A percentile compares a stretch with the other conserved stretches of the same genome.
These are phyloP conservation scores for Gryon sp. DNA, from an alignment of 1,140 invertebrate genomes.

Conservation along the genomic window DNA sequence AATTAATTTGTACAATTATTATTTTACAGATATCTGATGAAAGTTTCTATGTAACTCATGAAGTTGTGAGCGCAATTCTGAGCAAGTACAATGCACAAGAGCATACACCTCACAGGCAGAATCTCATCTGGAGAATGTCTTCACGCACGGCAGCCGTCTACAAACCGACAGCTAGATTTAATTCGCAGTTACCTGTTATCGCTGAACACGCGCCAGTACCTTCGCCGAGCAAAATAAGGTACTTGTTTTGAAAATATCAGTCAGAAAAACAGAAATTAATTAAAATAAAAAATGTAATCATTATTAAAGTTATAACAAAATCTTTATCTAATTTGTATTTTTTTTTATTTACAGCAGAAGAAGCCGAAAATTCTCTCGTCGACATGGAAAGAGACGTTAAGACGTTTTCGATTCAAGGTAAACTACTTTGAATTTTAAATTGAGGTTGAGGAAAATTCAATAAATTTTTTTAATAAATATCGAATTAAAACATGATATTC, in stretches of 20 bases:
- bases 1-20: neutral
- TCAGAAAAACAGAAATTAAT: slow-evolving; percentile 16
- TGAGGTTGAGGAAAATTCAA: too few species aligned
- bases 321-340: slow-evolving; percentile 14
- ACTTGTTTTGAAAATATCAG: slow-evolving; percentile 22
- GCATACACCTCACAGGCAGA: slow-evolving; percentile 85
- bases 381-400: slow-evolving; percentile 75
- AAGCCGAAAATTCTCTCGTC: slow-evolving; percentile 73
- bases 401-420: too few species aligned
- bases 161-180: slow-evolving; percentile 87
- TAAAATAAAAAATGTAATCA: slow-evolving; percentile 9
- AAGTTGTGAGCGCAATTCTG: slow-evolving; percentile 82
- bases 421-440: slow-evolving; percentile 32
- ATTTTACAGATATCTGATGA: slow-evolving; percentile 83
- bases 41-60: slow-evolving; percentile 82
- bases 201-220: slow-evolving; percentile 82
- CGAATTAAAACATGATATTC: too few species aligned
- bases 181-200: slow-evolving; percentile 86
- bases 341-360: slow-evolving; percentile 66
- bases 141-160: slow-evolving; percentile 84
- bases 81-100: slow-evolving; percentile 85
- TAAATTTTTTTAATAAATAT: too few species aligned
- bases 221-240: slow-evolving; percentile 81
- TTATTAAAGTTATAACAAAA: neutral
- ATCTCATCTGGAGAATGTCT: slow-evolving; percentile 86